Base-by-base conservation (phyloP, 2,888 invertebrate species). In the Cristatella mucedo region DNA sequence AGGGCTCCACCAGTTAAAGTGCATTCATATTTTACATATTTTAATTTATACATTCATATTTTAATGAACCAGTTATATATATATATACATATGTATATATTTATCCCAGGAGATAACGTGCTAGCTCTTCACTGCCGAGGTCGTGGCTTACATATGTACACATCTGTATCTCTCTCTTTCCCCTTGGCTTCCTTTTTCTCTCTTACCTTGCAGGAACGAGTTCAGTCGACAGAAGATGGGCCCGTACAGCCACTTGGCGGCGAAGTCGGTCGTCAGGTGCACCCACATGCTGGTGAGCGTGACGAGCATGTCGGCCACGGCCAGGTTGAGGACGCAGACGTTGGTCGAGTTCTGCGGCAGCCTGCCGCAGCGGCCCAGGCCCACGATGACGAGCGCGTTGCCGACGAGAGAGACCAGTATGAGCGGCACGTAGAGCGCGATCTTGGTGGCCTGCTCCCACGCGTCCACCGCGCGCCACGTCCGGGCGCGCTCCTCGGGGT, bases 281-380 rank as follows among this genome's bases (percentile, higher is more conserved):
- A 36, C 15, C 36, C 36, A 36, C n/a, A 18, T 22, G 18, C 16
- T 19, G 21, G 36, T 26, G 5, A 36, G 36, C 5, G 36, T 22
- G 4, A 36, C 36, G 9, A 36, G 24, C 4, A 36, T 22, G 24
- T 36, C 36, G 6, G 36, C 36, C 18, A 36, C 18, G 5, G 24
- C 19, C 36, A 36, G 18, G 36, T 36, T 36, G 5, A 36, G 15
- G 6, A 36, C 13, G 18, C 22, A 36, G 7, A 36, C 13, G 24
- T 36, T 21, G 13, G 36, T 36, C 4, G 26, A 15, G 18, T 5
- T 36, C 4, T 29, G n/a, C n/a, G n/a, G n/a, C 4, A 36, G 24
- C 22, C 36, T 21, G 16, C 19, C 26, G 9, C 26, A 15, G 9
- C 13, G 22, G 18, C 15, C 24, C 5, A 36, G 19, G 4, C 15